These are phyloP conservation scores for Cremastinae sp. DNA, from an alignment of 2,888 invertebrate genomes.

Conservation along the genomic window DNA sequence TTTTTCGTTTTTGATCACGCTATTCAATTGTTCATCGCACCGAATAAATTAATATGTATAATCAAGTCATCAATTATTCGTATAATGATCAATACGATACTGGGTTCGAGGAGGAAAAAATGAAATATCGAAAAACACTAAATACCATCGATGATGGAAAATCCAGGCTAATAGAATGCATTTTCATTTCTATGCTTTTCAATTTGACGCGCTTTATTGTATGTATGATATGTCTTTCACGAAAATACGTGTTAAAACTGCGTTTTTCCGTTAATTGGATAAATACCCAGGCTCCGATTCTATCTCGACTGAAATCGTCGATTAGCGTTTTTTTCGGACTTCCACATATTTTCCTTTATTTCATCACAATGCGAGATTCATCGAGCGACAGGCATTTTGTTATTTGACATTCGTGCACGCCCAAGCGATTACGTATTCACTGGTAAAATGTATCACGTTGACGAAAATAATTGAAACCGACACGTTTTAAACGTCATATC, in stretches of 20 bases:
- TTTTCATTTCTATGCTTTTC: neutral
- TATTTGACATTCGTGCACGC: slow-evolving; percentile 13
- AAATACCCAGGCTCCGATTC: slow-evolving; percentile 22
- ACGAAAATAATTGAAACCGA: slow-evolving; percentile 42
- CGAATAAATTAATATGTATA: no score
- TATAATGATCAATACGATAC: neutral
- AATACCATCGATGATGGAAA: no score
- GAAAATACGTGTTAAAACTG: neutral
- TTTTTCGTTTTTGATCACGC: no score
- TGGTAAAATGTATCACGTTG: slow-evolving; percentile 10
- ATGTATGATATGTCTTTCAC: slow-evolving; percentile 5
- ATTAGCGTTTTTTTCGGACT: slow-evolving; percentile 79
- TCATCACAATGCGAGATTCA: slow-evolving; percentile 80
- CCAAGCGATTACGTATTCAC: neutral
- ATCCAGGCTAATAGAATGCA: slow-evolving; percentile 10
- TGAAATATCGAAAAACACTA: no score
- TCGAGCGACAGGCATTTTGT: slow-evolving; percentile 24
- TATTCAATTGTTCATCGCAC: no score
- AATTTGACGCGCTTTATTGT: slow-evolving; percentile 5
- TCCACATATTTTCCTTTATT: neutral
- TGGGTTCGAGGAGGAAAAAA: slow-evolving; percentile 24
- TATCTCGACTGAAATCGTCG: slow-evolving; percentile 73
- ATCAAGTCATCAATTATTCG: no score
- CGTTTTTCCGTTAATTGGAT: slow-evolving; percentile 51
- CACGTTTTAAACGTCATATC: slow-evolving; percentile 38